A percentile compares a stretch with the other conserved stretches of the same genome.
phyloP scores from a whole-genome alignment of 2,888 invertebrate species.

The Hedychridium roseum region DNA sequence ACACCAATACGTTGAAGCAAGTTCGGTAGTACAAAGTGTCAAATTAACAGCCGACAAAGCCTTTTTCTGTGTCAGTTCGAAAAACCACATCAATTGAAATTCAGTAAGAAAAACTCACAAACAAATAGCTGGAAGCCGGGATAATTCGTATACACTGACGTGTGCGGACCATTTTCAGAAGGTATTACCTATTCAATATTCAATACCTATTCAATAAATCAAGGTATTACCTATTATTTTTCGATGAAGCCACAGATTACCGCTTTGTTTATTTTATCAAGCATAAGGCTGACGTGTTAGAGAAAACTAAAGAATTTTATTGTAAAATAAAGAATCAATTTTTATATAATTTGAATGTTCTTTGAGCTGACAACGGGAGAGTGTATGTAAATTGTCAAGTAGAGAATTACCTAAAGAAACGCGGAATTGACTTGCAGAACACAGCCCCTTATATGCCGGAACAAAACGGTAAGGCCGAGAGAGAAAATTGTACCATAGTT shows the following conservation, averaged over 20 bases:
- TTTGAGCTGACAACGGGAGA: conserved; percentile 24
- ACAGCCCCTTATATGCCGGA: conserved; percentile 24
- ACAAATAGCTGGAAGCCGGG: not conserved
- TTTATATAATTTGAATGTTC: conserved; percentile 7
- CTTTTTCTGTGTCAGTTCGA: not conserved
- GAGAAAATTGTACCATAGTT: conserved; percentile 27
- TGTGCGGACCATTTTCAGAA: no score
- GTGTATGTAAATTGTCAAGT: conserved; percentile 20
- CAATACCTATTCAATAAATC: not conserved
- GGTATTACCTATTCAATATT: no score
- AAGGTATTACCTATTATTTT: conserved; percentile 12
- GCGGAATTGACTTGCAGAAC: conserved; percentile 16
- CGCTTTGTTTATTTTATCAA: conserved; percentile 18
- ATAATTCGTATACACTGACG: not conserved
- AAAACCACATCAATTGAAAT: not conserved
- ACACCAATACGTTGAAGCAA: conserved; percentile 5
- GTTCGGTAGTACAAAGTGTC: conserved; percentile 12
- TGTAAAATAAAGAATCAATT: conserved; percentile 14
- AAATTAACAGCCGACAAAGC: conserved; percentile 3
- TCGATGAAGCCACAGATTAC: conserved; percentile 19
- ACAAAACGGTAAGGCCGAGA: conserved; percentile 27
- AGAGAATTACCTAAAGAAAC: conserved; percentile 4
- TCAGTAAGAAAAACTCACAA: not conserved
- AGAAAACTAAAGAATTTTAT: conserved; percentile 14
- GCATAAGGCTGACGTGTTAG: conserved; percentile 25